A percentile compares a stretch with the other conserved stretches of the same genome.
These are phyloP conservation scores for Zapornia atra DNA, from an alignment of 2,113 vertebrate species.

Conservation along the genomic window DNA sequence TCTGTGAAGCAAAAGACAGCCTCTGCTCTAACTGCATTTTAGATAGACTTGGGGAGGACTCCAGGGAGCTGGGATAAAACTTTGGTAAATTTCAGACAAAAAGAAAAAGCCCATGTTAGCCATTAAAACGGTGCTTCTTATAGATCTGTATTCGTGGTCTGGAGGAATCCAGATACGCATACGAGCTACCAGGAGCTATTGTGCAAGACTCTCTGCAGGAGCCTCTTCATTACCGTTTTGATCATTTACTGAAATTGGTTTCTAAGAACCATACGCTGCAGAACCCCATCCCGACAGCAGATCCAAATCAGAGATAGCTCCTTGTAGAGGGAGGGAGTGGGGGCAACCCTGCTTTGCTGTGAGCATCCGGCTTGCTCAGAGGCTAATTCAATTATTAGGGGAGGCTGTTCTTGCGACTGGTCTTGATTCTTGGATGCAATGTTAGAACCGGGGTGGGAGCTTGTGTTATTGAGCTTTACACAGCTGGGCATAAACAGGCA, in stretches of 20 bases:
- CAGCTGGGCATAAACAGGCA: slow-evolving; percentile 79
- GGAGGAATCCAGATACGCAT: slow-evolving; percentile 29
- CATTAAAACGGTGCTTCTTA: slow-evolving; percentile 64
- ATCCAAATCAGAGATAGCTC: not conserved
- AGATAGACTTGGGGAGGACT: slow-evolving; percentile 92
- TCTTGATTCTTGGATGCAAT: slow-evolving; percentile 61
- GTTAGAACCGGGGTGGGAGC: slow-evolving; percentile 58
- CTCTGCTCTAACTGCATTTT: slow-evolving; percentile 97
- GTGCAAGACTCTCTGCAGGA: not conserved
- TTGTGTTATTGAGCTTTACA: slow-evolving; percentile 70
- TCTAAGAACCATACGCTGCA: slow-evolving; percentile 13
- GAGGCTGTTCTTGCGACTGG: slow-evolving; percentile 60
- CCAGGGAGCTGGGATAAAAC: slow-evolving; percentile 91
- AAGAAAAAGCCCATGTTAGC: slow-evolving; percentile 61
- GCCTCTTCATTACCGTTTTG: slow-evolving; percentile 11
- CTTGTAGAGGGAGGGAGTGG: not conserved
- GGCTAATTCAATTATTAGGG: slow-evolving; percentile 76
- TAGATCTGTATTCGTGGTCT: slow-evolving; percentile 39
- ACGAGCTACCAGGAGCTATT: not conserved
- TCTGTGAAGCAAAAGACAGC: slow-evolving; percentile 97
- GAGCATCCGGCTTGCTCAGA: not conserved
- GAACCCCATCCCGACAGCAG: not conserved
- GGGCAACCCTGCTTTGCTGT: not conserved
- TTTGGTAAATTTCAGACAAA: slow-evolving; percentile 92
- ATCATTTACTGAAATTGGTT: slow-evolving; percentile 41